Evolutionary conservation across 2,797 vertebrate genomes (phyloP).

Genomic region (Parambassis ranga): DNA sequence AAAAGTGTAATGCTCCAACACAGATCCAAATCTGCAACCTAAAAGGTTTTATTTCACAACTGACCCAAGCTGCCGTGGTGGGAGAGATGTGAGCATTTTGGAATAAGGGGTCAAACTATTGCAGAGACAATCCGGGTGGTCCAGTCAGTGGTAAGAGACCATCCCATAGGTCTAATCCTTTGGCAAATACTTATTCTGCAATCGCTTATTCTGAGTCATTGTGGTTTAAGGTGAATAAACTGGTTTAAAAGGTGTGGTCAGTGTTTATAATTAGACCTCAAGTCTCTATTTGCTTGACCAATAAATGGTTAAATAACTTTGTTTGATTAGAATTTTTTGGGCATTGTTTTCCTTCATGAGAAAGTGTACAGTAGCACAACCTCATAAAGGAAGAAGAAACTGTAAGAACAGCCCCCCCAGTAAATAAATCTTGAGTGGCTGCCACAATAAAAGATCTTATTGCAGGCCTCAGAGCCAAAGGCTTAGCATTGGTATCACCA

Average conservation of each 20-base stretch:
- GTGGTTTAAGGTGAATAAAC: neutral
- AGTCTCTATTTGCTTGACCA: neutral
- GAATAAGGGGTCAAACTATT: conserved; percentile 15
- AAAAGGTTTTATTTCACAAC: conserved; percentile 35
- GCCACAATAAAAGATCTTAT: conserved; percentile 32
- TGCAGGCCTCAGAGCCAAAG: conserved; percentile 12
- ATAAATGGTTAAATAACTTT: neutral
- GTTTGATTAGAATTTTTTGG: neutral
- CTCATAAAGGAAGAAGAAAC: neutral
- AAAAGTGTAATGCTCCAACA: conserved; percentile 4
- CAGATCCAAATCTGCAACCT: conserved; percentile 33
- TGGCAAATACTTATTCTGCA: no score
- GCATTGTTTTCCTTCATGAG: neutral
- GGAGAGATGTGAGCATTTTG: conserved; percentile 4
- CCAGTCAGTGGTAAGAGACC: neutral
- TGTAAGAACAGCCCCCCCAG: conserved; percentile 1
- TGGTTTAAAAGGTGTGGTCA: no score
- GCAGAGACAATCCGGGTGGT: conserved; percentile 7
- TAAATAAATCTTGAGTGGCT: conserved; percentile 32
- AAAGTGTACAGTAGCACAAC: conserved; percentile 2
- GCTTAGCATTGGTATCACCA: conserved; percentile 28
- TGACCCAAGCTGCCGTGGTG: conserved; percentile 3
- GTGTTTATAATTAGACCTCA: no score
- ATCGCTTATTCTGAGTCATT: conserved; percentile 8
- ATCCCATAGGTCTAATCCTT: neutral